A percentile compares a stretch with the other conserved stretches of the same genome.
Evolutionary conservation across 2,888 invertebrate genomes (phyloP).

Genomic region (Lymantria dispar): DNA sequence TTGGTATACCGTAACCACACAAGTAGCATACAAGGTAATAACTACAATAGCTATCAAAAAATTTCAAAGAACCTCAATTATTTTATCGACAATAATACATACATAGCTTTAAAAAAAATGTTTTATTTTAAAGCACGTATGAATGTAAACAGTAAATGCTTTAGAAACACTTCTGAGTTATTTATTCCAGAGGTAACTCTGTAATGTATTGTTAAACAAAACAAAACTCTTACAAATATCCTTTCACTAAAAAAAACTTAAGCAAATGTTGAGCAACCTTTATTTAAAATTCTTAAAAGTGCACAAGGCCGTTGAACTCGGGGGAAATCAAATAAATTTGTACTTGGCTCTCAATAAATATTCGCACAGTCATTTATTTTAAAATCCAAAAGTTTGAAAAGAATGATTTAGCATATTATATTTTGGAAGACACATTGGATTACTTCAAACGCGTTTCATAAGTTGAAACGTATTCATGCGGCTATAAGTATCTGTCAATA

Average conservation of each 20-base stretch:
- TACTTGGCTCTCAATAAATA: constrained; percentile 9
- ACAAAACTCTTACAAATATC: constrained; percentile 9
- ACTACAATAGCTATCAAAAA: too few species aligned
- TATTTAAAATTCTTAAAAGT: constrained; percentile 13
- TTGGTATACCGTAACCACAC: too few species aligned
- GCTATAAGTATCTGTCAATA: background rate
- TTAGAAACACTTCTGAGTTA: background rate
- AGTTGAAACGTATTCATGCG: too few species aligned
- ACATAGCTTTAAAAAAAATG: too few species aligned
- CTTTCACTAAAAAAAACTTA: constrained; percentile 9
- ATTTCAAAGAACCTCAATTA: too few species aligned
- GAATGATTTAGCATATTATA: too few species aligned
- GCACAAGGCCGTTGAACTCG: constrained; percentile 15
- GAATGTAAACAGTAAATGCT: background rate
- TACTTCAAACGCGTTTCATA: too few species aligned
- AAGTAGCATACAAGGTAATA: too few species aligned
- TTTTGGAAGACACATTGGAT: too few species aligned
- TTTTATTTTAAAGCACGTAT: too few species aligned
- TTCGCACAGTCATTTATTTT: constrained; percentile 10
- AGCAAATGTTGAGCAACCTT: constrained; percentile 16
- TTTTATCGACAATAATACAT: too few species aligned
- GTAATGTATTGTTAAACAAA: constrained; percentile 1
- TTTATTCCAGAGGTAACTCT: background rate
- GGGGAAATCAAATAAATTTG: constrained; percentile 14
- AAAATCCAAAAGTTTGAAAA: background rate